Percentiles rank a stretch among this genome's conserved stretches.
phyloP scores from a whole-genome alignment of 2,797 vertebrate genomes.

The Toxotes lorentzi region DNA sequence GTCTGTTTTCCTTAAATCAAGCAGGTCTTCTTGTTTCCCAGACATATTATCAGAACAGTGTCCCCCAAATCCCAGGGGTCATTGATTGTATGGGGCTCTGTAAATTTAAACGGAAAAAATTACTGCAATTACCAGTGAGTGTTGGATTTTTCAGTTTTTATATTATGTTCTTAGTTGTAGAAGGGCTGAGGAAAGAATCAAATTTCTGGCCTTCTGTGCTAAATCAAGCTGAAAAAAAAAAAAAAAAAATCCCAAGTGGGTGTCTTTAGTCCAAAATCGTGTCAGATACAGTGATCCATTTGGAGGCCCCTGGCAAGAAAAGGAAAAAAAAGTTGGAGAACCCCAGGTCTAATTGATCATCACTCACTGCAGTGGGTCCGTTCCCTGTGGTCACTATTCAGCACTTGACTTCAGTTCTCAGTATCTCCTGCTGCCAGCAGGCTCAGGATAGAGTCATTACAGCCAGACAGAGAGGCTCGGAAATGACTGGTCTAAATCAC shows the following conservation, averaged over 20 bases:
- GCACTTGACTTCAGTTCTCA: conserved; percentile 51
- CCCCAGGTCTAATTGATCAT: conserved; percentile 63
- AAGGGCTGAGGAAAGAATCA: neutral
- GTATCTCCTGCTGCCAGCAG: conserved; percentile 72
- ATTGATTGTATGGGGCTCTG: conserved; percentile 6
- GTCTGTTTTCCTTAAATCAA: neutral
- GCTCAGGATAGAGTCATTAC: conserved; percentile 68
- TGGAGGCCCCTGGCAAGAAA: neutral
- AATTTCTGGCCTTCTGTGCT: neutral
- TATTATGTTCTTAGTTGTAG: neutral
- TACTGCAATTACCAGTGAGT: neutral
- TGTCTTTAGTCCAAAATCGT: conserved; percentile 31
- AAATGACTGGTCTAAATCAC: conserved; percentile 79
- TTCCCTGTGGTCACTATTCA: conserved; percentile 61
- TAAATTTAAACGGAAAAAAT: neutral
- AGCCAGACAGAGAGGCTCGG: conserved; percentile 53
- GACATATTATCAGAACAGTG: neutral
- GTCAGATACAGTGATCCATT: conserved; percentile 38
- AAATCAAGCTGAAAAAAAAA: neutral
- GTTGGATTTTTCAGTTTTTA: neutral
- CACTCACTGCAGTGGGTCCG: conserved; percentile 55
- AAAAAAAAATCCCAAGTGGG: conserved; percentile 11
- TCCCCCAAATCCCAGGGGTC: neutral
- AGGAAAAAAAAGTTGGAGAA: conserved; percentile 25
- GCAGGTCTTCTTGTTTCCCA: neutral